A percentile compares a stretch with the other conserved stretches of the same genome.
Conservation (phyloP, 2,888 invertebrate genomes). For the Aphelenchoides bicaudatus region DNA sequence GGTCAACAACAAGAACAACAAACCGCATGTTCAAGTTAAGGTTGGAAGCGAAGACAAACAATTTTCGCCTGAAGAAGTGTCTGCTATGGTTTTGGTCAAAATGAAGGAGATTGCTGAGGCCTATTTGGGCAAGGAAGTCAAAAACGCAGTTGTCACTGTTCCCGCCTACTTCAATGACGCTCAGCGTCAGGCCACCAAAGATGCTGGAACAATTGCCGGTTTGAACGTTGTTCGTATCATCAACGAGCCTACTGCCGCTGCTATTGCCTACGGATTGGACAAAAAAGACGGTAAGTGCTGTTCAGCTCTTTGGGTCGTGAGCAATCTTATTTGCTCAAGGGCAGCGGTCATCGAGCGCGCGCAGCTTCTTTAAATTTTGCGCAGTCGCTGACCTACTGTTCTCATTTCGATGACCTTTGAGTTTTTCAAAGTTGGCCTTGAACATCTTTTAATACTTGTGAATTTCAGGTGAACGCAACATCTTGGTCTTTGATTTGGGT, state of each 20-base stretch:
- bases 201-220: constrained; percentile 91
- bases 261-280: constrained; percentile 59
- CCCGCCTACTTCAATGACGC: constrained; percentile 99
- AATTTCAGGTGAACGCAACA: constrained; percentile 77
- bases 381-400: constrained; percentile 9
- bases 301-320: too few species aligned
- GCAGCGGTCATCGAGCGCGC: not conserved
- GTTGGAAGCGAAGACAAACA: constrained; percentile 76
- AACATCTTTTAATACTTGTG: not conserved
- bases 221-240: constrained; percentile 68
- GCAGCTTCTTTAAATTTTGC: not conserved
- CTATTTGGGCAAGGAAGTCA: constrained; percentile 71
- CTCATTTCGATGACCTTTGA: not conserved
- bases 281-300: constrained; percentile 59
- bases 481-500: constrained; percentile 95
- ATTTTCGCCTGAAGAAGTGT: constrained; percentile 97
- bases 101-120: constrained; percentile 61
- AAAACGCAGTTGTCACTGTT: constrained; percentile 84
- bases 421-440: constrained; percentile 1
- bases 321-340: too few species aligned
- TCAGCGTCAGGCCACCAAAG: constrained; percentile 78
- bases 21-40: constrained; percentile 84
- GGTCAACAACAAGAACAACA: constrained; percentile 82
- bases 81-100: constrained; percentile 79
- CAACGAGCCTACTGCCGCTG: constrained; percentile 73